phyloP scores from a whole-genome alignment of 1,140 invertebrate species.

The Drosophila pruinosa region DNA sequence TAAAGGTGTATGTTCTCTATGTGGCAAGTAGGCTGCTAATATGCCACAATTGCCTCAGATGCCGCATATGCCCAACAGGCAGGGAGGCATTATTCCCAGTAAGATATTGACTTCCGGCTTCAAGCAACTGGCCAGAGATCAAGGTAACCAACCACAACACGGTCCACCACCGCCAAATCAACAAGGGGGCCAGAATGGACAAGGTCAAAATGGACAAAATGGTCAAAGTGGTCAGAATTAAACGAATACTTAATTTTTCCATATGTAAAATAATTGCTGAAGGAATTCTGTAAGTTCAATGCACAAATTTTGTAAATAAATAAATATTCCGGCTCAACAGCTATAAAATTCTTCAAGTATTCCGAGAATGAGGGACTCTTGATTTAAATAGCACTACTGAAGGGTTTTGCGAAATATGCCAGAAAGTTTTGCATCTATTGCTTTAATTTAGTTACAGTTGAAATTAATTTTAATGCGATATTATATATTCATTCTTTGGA shows the following conservation, averaged over 20 bases:
- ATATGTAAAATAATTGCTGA: neutral
- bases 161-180: slow-evolving; percentile 1
- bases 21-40: slow-evolving; percentile 11
- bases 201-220: neutral
- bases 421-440: neutral
- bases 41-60: neutral
- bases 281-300: neutral
- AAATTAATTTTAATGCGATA: slow-evolving; percentile 2
- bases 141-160: neutral
- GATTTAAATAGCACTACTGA: neutral
- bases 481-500: slow-evolving; percentile 24
- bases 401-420: neutral
- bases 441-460: neutral
- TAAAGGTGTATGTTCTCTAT: neutral
- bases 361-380: neutral
- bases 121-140: slow-evolving; percentile 1
- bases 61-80: slow-evolving; percentile 21
- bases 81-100: neutral
- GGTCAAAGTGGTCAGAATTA: slow-evolving; percentile 2
- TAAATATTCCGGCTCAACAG: slow-evolving; percentile 16
- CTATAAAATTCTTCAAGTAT: neutral
- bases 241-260: neutral
- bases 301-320: neutral
- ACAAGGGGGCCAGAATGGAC: neutral
- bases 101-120: slow-evolving; percentile 25